Evolutionary conservation across 2,888 invertebrate genomes (phyloP).

Genomic region (Idaea dimidiata): DNA sequence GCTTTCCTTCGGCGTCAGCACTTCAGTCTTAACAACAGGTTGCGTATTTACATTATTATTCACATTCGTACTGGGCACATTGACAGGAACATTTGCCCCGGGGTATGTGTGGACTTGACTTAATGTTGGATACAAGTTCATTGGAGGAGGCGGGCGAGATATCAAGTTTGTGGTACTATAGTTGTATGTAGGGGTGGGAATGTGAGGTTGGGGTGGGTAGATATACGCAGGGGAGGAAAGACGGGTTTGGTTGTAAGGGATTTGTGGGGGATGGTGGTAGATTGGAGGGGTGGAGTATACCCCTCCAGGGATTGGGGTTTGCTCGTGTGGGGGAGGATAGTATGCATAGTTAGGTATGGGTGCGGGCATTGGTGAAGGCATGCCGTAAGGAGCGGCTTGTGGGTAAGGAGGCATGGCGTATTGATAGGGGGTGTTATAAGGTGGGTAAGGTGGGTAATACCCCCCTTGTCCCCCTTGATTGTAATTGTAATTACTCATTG

Average conservation of each 20-base stretch:
- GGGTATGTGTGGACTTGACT: constrained; percentile 59
- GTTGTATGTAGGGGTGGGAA: constrained; percentile 47
- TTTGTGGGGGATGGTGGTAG: constrained; percentile 24
- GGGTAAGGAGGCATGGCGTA: constrained; percentile 62
- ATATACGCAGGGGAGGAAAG: constrained; percentile 64
- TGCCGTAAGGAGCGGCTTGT: constrained; percentile 53
- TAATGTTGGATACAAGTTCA: constrained; percentile 56
- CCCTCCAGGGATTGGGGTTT: constrained; percentile 46
- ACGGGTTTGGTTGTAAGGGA: constrained; percentile 66
- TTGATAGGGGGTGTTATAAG: constrained; percentile 43
- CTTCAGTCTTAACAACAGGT: constrained; percentile 44
- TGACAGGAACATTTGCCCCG: constrained; percentile 21
- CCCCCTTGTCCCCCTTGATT: constrained; percentile 51
- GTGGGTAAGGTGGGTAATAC: constrained; percentile 54
- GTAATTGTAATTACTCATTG: constrained; percentile 67
- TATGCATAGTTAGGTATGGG: constrained; percentile 49
- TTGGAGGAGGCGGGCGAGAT: constrained; percentile 56
- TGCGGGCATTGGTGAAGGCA: constrained; percentile 44
- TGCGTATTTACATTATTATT: constrained; percentile 31
- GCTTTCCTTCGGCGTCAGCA: constrained; percentile 43
- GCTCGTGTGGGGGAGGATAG: constrained; percentile 40
- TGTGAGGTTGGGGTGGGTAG: constrained; percentile 44
- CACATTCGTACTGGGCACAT: constrained; percentile 22
- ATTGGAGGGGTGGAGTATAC: constrained; percentile 44
- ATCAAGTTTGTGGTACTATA: constrained; percentile 71